A percentile compares a stretch with the other conserved stretches of the same genome.
Conservation (phyloP, 2,888 invertebrate species). For the Brachyopa scutellaris region DNA sequence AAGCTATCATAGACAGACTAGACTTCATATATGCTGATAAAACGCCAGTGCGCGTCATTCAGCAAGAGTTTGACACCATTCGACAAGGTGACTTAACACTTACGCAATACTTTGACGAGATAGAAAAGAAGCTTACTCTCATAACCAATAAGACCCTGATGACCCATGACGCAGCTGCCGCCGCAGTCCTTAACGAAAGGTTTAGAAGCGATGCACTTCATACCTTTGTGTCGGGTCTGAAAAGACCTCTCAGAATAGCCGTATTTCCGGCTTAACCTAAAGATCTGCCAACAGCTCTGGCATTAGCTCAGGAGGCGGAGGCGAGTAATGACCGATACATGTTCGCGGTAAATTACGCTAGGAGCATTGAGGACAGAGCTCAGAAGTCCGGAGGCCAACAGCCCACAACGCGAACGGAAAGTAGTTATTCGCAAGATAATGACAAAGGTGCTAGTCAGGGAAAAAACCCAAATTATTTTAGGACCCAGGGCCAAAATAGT, state of each 20-base stretch:
- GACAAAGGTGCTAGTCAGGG: too few relatives aligned
- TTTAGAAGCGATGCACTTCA: conserved; percentile 41
- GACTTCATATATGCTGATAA: conserved; percentile 65
- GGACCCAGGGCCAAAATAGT: too few relatives aligned
- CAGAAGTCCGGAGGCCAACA: too few relatives aligned
- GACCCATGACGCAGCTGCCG: conserved; percentile 30
- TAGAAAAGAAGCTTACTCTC: conserved; percentile 47
- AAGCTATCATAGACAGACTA: conserved; percentile 38
- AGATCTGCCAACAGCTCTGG: conserved; percentile 53
- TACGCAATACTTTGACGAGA: conserved; percentile 48
- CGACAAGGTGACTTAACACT: conserved; percentile 56
- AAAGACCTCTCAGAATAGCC: too few relatives aligned
- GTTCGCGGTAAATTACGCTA: too few relatives aligned
- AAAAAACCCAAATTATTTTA: too few relatives aligned
- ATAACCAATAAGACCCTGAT: conserved; percentile 38
- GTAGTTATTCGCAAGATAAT: too few relatives aligned
- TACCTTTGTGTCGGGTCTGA: neutral
- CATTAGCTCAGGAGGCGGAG: conserved; percentile 52
- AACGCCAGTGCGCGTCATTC: conserved; percentile 44
- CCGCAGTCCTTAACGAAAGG: too few relatives aligned
- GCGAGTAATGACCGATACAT: too few relatives aligned
- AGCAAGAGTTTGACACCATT: conserved; percentile 60
- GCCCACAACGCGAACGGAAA: too few relatives aligned
- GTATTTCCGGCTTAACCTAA: conserved; percentile 7
- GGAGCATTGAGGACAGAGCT: too few relatives aligned